These are phyloP conservation scores for Octopus sinensis DNA, from an alignment of 1,140 invertebrate genomes.

Conservation along the genomic window DNA sequence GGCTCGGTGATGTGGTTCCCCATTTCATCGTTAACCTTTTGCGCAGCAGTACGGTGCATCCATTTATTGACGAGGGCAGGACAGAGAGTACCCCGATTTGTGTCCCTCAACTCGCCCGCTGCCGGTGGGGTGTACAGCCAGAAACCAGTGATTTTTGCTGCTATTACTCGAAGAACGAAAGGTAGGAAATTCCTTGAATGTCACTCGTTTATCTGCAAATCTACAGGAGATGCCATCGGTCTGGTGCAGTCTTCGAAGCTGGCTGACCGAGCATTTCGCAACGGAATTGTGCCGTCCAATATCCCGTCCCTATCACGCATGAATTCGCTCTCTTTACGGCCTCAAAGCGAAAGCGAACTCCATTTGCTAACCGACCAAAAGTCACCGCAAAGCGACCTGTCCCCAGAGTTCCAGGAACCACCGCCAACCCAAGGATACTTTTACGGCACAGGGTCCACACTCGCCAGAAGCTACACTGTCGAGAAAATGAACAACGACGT, in stretches of 20 bases:
- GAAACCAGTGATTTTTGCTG: slow-evolving; percentile 94
- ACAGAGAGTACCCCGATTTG: slow-evolving; percentile 68
- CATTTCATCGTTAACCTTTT: slow-evolving; percentile 93
- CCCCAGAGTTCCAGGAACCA: slow-evolving; percentile 42
- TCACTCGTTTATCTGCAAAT: slow-evolving; percentile 96
- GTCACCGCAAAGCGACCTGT: slow-evolving; percentile 22
- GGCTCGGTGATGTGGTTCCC: slow-evolving; percentile 95
- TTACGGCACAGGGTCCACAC: slow-evolving; percentile 39
- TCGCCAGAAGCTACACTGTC: slow-evolving; percentile 42
- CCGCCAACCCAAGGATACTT: slow-evolving; percentile 47
- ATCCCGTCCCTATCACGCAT: background rate
- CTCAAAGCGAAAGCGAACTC: background rate
- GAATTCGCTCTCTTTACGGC: background rate
- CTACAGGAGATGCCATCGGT: slow-evolving; percentile 46
- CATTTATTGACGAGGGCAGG: slow-evolving; percentile 35
- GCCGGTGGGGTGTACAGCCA: slow-evolving; percentile 59
- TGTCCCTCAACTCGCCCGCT: slow-evolving; percentile 87
- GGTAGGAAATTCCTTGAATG: slow-evolving; percentile 98
- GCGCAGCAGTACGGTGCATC: slow-evolving; percentile 77
- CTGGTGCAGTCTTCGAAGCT: slow-evolving; percentile 47
- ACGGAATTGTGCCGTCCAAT: background rate
- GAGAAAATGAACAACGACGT: slow-evolving; percentile 25
- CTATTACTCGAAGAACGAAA: slow-evolving; percentile 83
- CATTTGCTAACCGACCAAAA: background rate
- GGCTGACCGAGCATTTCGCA: slow-evolving; percentile 33